phyloP scores from a whole-genome alignment of 2,113 vertebrate species.

The Oceanodroma tethys region DNA sequence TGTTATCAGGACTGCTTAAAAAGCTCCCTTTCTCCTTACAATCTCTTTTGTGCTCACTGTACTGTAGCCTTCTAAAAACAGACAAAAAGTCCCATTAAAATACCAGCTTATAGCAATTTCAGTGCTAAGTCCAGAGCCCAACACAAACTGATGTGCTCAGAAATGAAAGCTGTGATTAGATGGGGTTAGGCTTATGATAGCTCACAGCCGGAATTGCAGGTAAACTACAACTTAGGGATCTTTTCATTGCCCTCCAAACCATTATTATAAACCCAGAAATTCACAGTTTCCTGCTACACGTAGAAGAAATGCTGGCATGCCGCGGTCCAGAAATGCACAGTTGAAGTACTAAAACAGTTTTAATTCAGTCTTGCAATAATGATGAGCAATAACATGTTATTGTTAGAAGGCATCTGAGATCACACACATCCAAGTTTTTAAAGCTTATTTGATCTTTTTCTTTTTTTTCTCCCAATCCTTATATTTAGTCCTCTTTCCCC shows the following conservation, averaged over 20 bases:
- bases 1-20: not conserved
- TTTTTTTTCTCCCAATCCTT: not conserved
- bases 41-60: not conserved
- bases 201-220: not conserved
- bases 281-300: not conserved
- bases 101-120: not conserved
- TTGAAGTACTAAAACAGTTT: not conserved
- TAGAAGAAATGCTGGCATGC: not conserved
- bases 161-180: not conserved
- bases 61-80: not conserved
- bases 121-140: not conserved
- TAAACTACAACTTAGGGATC: not conserved
- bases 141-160: not conserved
- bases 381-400: not conserved
- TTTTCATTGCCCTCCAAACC: not conserved
- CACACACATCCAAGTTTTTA: not conserved
- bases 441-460: constrained; percentile 9
- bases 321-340: not conserved
- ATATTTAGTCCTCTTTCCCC: not conserved
- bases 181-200: not conserved
- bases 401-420: not conserved
- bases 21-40: not conserved
- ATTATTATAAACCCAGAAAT: not conserved
- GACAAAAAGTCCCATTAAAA: not conserved
- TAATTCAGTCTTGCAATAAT: not conserved